Evolutionary conservation across 2,113 vertebrate species (phyloP).

Genomic region (Megaleporinus macrocephalus): DNA sequence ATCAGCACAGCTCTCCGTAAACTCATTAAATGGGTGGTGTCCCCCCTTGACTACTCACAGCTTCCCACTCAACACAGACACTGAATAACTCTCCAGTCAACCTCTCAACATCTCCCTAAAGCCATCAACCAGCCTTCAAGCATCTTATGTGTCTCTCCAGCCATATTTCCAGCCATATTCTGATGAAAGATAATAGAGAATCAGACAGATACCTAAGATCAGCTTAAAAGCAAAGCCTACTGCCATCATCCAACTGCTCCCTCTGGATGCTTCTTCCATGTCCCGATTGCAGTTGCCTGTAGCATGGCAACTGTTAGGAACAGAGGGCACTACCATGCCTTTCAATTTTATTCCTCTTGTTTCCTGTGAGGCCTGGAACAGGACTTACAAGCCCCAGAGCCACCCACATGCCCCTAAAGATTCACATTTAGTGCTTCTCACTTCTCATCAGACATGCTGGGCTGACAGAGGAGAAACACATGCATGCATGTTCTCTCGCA

Average conservation of each 20-base stretch:
- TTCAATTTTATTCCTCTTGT: slow-evolving; percentile 37
- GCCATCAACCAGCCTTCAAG: neutral
- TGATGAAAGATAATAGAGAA: neutral
- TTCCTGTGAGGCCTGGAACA: slow-evolving; percentile 15
- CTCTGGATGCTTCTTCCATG: neutral
- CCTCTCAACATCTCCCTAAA: slow-evolving; percentile 38
- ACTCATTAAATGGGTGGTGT: slow-evolving; percentile 33
- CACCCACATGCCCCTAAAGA: slow-evolving; percentile 32
- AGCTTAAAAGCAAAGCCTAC: neutral
- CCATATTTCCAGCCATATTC: neutral
- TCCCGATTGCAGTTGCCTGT: slow-evolving; percentile 24
- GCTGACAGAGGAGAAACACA: neutral
- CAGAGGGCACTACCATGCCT: slow-evolving; percentile 43
- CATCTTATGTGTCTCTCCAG: neutral
- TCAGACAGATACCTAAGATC: neutral
- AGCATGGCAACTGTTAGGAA: slow-evolving; percentile 13
- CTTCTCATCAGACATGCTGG: slow-evolving; percentile 46
- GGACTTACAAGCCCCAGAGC: neutral
- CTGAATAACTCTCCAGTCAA: slow-evolving; percentile 48
- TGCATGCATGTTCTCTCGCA: neutral
- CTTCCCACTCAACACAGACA: slow-evolving; percentile 36
- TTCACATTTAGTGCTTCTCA: slow-evolving; percentile 41
- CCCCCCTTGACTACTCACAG: slow-evolving; percentile 23
- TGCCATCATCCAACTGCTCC: neutral
- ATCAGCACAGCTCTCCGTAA: slow-evolving; percentile 27